Conservation (phyloP, 2,888 invertebrate genomes). For the Scaptomyza caliginosa region DNA sequence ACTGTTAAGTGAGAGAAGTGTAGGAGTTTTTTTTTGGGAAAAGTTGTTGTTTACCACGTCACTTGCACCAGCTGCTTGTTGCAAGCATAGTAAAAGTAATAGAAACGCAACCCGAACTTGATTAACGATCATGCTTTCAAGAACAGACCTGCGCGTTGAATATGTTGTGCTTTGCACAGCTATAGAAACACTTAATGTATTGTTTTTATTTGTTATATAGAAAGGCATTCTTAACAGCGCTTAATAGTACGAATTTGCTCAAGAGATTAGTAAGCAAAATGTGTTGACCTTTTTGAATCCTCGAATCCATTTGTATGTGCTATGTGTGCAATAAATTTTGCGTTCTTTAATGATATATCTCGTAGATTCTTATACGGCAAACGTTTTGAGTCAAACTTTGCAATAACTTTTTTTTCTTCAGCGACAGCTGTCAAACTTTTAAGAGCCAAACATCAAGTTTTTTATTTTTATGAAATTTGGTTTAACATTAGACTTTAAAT, state of each 20-base stretch:
- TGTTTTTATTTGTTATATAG: not conserved
- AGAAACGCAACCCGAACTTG: too few relatives aligned
- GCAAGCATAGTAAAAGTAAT: too few relatives aligned
- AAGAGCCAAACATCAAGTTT: slow-evolving; percentile 14
- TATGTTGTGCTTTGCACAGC: too few relatives aligned
- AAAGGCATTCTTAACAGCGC: not conserved
- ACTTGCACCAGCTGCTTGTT: too few relatives aligned
- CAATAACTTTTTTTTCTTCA: slow-evolving; percentile 16
- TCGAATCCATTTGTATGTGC: too few relatives aligned
- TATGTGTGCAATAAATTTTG: not conserved
- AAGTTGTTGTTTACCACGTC: too few relatives aligned
- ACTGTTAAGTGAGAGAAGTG: too few relatives aligned
- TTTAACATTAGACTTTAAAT: slow-evolving; percentile 1
- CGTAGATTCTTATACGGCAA: not conserved
- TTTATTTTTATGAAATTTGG: slow-evolving; percentile 20
- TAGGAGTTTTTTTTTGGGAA: too few relatives aligned
- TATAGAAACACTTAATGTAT: not conserved
- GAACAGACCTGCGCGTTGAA: too few relatives aligned
- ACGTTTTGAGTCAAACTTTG: slow-evolving; percentile 16
- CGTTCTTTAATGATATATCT: not conserved
- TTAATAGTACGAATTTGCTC: not conserved
- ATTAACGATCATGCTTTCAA: too few relatives aligned
- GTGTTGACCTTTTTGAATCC: too few relatives aligned
- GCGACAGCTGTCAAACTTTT: slow-evolving; percentile 33
- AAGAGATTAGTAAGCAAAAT: not conserved